phyloP scores from a whole-genome alignment of 2,113 vertebrate genomes.

The Tenrec ecaudatus region DNA sequence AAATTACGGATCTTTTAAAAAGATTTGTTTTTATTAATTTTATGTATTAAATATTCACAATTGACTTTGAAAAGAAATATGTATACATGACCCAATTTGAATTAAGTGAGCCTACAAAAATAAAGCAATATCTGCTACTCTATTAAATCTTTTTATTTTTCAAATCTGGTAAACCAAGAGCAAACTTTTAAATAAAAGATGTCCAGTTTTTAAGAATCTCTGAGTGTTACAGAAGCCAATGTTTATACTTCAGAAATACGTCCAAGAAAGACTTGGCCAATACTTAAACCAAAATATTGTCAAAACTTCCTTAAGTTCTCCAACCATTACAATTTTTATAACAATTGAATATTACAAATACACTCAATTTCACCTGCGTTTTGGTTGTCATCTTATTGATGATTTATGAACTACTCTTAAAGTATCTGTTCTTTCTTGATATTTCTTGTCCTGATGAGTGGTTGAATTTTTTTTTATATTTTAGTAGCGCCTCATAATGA shows the following conservation, averaged over 20 bases:
- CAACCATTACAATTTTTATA: slow-evolving; percentile 46
- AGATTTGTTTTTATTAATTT: slow-evolving; percentile 42
- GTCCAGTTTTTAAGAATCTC: background rate
- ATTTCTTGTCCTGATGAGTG: slow-evolving; percentile 80
- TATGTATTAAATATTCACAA: slow-evolving; percentile 18
- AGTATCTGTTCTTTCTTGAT: slow-evolving; percentile 80
- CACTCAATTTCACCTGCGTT: slow-evolving; percentile 86
- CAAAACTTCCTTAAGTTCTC: slow-evolving; percentile 41
- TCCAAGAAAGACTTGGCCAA: slow-evolving; percentile 32
- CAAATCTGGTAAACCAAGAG: background rate
- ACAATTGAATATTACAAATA: slow-evolving; percentile 68
- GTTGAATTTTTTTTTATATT: slow-evolving; percentile 75
- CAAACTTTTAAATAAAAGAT: slow-evolving; percentile 6
- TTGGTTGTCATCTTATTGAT: slow-evolving; percentile 83
- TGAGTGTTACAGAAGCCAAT: background rate
- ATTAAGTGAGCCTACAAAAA: slow-evolving; percentile 18
- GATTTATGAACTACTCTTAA: slow-evolving; percentile 82
- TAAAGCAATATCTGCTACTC: background rate
- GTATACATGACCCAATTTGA: background rate
- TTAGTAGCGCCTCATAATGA: slow-evolving; percentile 60
- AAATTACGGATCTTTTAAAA: slow-evolving; percentile 81
- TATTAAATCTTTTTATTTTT: background rate
- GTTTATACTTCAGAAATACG: background rate
- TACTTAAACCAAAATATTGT: slow-evolving; percentile 42
- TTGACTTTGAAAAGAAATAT: slow-evolving; percentile 52